Evolutionary conservation across 1,140 invertebrate genomes (phyloP), one percentile per base, ranked within the genome.

Genomic region (Polypedilum pembai): DNA sequence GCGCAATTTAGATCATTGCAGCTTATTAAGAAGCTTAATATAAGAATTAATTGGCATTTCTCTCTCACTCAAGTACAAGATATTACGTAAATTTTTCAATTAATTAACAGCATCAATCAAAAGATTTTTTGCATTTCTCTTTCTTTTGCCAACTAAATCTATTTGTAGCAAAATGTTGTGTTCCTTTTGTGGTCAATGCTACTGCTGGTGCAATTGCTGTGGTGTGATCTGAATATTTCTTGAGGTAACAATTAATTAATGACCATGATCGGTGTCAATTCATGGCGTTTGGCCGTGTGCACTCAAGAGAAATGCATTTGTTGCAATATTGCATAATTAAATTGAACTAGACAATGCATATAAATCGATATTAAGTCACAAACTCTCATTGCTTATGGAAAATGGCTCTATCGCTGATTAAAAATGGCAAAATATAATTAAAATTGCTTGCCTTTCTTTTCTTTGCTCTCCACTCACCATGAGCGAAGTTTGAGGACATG

Each of bases 1-100:
- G 24, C 5, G 24, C 24, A 33, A 33, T 33, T 33, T 33, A 33
- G 24, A 33, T 33, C 24, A 33, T 33, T 33, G 24, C 1, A 33
- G 5, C 24, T 33, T 33, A 33, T 33, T 33, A 5, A 5, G 24
- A 33, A 33, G 24, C 5, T 33, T 33, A 33, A 33, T 33, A 56
- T 56, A n/a, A 56, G 45, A 56, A 56, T 56, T 56, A 56, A 56
- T 56, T 56, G 45, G 45, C 45, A 56, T 56, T 56, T 56, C 45
- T 56, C 12, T 56, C 3, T 56, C 15, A 12, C 45, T 56, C 15
- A 15, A n/a, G 45, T 56, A 3, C 24, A 56, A 56, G 4, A 12
- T 12, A 56, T n/a, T 56, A 56, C 45, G 45, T 56, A 33, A 33
- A 33, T 33, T 33, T 33, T 33, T 56, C 45, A 56, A 56, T 56